Percentiles rank a stretch among this genome's conserved stretches.
phyloP scores from a whole-genome alignment of 2,888 invertebrate species.

The Digitonthophagus gazella region DNA sequence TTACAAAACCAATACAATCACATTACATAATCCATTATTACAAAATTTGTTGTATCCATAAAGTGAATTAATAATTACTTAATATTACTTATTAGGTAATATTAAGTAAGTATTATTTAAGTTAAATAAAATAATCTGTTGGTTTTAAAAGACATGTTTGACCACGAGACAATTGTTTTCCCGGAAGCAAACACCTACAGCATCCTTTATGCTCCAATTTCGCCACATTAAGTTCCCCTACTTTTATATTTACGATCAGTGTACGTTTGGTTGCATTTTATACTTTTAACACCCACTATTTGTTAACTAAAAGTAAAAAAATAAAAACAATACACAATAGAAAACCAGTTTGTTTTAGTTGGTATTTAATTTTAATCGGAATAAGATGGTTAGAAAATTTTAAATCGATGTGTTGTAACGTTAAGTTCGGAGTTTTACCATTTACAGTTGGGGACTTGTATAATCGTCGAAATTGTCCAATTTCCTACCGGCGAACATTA shows the following conservation, averaged over 20 bases:
- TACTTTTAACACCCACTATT: too few species aligned
- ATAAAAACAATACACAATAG: neutral
- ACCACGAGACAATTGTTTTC: neutral
- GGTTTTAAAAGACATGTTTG: neutral
- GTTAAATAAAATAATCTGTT: neutral
- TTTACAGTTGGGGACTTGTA: too few species aligned
- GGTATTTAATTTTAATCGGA: neutral
- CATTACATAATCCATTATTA: too few species aligned
- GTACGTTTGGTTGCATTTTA: conserved; percentile 7
- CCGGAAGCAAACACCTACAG: conserved; percentile 9
- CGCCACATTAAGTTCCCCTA: conserved; percentile 21
- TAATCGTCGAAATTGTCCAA: neutral
- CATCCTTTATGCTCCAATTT: conserved; percentile 22
- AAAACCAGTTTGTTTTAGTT: neutral
- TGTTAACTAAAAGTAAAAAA: too few species aligned
- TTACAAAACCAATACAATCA: too few species aligned
- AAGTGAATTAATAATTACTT: too few species aligned
- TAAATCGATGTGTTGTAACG: too few species aligned
- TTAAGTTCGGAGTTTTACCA: too few species aligned
- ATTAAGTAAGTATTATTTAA: too few species aligned
- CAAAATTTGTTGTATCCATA: too few species aligned
- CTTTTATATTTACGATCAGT: neutral
- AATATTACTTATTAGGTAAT: too few species aligned
- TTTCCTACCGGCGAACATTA: neutral
- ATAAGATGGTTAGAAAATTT: too few species aligned